Evolutionary conservation across 1,140 invertebrate genomes (phyloP).

Genomic region (Drosophila repleta): DNA sequence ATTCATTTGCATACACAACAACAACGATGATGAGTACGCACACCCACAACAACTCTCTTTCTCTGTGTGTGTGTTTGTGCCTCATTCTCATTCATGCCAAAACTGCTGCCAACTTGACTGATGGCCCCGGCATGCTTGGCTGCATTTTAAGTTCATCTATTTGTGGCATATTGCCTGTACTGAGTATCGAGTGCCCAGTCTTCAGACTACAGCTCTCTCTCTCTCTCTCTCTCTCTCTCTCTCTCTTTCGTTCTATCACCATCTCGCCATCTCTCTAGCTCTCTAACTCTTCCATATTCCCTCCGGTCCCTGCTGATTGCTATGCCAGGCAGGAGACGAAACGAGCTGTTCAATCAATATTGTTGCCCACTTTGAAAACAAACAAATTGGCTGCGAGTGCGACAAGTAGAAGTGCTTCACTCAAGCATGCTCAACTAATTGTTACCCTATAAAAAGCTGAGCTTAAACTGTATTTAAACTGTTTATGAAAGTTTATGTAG

Average conservation of each 20-base stretch:
- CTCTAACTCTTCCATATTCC: not conserved
- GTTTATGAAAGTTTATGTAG: too few species aligned
- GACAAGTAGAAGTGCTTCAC: slow-evolving; percentile 4
- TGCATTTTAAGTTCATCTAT: slow-evolving; percentile 82
- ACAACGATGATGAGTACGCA: slow-evolving; percentile 4
- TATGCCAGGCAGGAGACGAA: slow-evolving; percentile 39
- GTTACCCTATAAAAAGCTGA: not conserved
- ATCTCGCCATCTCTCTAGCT: not conserved
- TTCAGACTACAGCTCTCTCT: slow-evolving; percentile 16
- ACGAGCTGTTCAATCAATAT: slow-evolving; percentile 54
- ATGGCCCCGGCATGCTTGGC: slow-evolving; percentile 77
- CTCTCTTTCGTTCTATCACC: not conserved
- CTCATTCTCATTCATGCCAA: slow-evolving; percentile 75
- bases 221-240: not conserved
- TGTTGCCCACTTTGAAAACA: slow-evolving; percentile 46
- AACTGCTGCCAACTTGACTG: slow-evolving; percentile 62
- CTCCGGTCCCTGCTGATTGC: slow-evolving; percentile 19
- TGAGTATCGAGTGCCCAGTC: not conserved
- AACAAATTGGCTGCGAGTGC: slow-evolving; percentile 43
- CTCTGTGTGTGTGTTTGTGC: slow-evolving; percentile 28
- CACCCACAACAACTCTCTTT: slow-evolving; percentile 26
- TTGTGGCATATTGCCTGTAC: slow-evolving; percentile 45
- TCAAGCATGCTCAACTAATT: not conserved
- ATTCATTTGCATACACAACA: slow-evolving; percentile 67
- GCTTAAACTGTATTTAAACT: too few species aligned